Percentiles rank a stretch among this genome's conserved stretches.
phyloP scores from a whole-genome alignment of 2,113 vertebrate genomes.

The Malaclemys terrapin region DNA sequence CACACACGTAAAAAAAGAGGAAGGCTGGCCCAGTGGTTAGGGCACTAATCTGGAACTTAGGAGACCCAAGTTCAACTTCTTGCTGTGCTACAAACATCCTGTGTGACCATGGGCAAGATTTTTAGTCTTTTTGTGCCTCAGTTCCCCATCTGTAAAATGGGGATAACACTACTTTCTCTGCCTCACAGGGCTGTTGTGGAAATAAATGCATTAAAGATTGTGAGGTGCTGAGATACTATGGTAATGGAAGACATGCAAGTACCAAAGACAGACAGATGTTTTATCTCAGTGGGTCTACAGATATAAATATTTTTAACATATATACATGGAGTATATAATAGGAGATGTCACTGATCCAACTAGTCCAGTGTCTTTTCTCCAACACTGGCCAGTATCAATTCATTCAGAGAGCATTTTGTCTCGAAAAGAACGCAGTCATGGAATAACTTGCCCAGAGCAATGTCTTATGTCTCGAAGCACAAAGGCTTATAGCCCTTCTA shows the following conservation, averaged over 20 bases:
- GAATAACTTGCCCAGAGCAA: no score
- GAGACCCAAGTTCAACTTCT: background rate
- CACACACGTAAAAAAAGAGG: background rate
- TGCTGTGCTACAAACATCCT: background rate
- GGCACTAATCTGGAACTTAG: background rate
- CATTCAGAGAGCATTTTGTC: background rate
- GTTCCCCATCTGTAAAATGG: constrained; percentile 31
- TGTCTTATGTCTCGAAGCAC: no score
- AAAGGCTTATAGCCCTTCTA: no score
- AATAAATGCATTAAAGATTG: background rate
- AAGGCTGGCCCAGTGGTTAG: background rate
- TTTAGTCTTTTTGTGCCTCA: constrained; percentile 53
- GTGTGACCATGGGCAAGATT: background rate
- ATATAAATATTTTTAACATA: background rate
- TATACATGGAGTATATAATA: background rate
- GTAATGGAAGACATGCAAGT: background rate
- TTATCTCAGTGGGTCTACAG: background rate
- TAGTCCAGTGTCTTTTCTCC: background rate
- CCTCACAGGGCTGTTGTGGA: background rate
- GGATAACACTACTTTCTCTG: background rate
- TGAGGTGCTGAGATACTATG: background rate
- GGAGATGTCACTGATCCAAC: background rate
- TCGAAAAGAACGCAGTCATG: background rate
- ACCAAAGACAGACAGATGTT: background rate
- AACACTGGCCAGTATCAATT: background rate